Base-by-base conservation (phyloP, 2,888 invertebrate species). In the Pachymerium ferrugineum region DNA sequence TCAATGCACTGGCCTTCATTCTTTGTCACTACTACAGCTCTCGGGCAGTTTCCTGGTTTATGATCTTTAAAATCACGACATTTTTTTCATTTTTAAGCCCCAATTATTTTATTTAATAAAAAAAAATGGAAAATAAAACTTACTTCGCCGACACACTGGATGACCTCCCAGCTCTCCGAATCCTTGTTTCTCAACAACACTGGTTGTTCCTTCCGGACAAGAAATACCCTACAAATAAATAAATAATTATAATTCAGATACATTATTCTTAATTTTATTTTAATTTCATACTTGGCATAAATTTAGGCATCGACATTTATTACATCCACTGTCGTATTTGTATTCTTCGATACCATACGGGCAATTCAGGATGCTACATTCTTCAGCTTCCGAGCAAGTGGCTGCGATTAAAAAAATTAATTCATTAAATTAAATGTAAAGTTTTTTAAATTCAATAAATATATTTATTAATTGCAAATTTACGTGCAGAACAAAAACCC, bases 291-390 rank as follows among this genome's bases (percentile, higher is more conserved):
- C 77, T 70, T 79, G 76, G 80, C 94, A 94, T 0, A 93, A 93
- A 83, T 93, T 88, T 71, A 87, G 85, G 79, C 91, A 92, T 33
- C 86, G 84, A 82, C 94, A 94, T 38, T 87, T 85, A 76, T 87
- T 87, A 82, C 94, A 94, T 54, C 88, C 88, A 19, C 68, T 47
- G 35, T 77, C 79, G 79, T 87, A 88, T 0, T 88, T 85, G 77
- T 84, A 87, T 25, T 88, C 86, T 74, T 88, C 87, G 1, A 89
- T 83, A 6, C 92, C 93, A 79, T 89, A 90, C 3, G 88, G 87
- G 82, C 94, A 94, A 12, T 86, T 86, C 16, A 90, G 80, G 0
- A 83, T 82, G 0, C 82, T 82, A 80, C 92, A 92, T 79, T 90
- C 87, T 25, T 86, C 86, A 12, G 75, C 67, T 84, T 74, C 74